These are phyloP conservation scores for Coturnix japonica DNA, from an alignment of 2,113 vertebrate species.

Conservation along the genomic window DNA sequence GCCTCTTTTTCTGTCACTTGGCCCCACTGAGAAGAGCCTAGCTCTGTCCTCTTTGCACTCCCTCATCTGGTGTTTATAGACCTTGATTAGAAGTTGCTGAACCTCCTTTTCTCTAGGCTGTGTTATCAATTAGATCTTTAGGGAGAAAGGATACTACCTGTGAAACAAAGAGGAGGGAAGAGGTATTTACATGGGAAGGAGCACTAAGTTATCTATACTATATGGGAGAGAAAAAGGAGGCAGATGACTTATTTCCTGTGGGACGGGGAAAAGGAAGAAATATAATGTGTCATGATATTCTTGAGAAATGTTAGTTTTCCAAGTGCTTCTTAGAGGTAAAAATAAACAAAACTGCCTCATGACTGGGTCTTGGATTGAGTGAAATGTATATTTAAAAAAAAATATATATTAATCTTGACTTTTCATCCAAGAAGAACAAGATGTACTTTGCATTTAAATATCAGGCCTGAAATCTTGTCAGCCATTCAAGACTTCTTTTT, in stretches of 20 bases:
- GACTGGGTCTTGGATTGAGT: background rate
- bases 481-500: background rate
- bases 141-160: background rate
- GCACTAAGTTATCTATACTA: background rate
- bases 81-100: background rate
- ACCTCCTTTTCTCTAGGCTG: background rate
- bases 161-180: background rate
- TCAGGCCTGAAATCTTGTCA: background rate
- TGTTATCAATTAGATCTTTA: background rate
- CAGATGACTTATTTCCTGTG: background rate
- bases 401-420: background rate
- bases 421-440: slow-evolving; percentile 5
- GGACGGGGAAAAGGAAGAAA: background rate
- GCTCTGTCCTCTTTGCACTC: background rate
- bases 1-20: background rate
- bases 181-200: background rate
- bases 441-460: slow-evolving; percentile 1
- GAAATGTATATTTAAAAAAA: slow-evolving; percentile 1
- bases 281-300: background rate
- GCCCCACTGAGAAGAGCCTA: background rate
- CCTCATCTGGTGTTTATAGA: background rate
- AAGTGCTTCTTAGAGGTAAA: background rate
- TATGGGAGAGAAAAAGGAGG: background rate
- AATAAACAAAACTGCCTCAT: background rate
- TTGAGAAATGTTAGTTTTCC: background rate